Evolutionary conservation across 2,888 invertebrate species (phyloP).

Genomic region (Ophraella communa): DNA sequence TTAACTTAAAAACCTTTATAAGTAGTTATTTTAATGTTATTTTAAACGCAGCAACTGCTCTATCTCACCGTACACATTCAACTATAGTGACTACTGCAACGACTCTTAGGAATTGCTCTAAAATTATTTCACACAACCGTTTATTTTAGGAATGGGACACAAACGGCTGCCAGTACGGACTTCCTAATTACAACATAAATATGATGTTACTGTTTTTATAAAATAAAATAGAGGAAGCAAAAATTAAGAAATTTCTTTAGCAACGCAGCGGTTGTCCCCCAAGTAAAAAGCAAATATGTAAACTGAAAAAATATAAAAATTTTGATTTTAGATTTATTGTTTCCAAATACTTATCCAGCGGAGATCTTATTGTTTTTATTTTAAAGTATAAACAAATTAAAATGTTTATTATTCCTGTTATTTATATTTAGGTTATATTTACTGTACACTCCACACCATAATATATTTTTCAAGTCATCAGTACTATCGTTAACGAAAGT

Average conservation of each 20-base stretch:
- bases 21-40: background rate
- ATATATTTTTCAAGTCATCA: too few relatives aligned
- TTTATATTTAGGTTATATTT: too few relatives aligned
- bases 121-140: constrained; percentile 54
- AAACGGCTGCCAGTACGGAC: constrained; percentile 38
- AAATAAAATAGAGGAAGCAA: constrained; percentile 30
- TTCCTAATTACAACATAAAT: constrained; percentile 49
- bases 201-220: constrained; percentile 35
- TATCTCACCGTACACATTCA: constrained; percentile 24
- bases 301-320: too few relatives aligned
- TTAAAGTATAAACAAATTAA: too few relatives aligned
- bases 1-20: background rate
- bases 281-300: too few relatives aligned
- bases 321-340: too few relatives aligned
- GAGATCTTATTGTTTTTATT: too few relatives aligned
- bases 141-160: constrained; percentile 42
- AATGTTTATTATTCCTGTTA: too few relatives aligned
- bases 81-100: constrained; percentile 51
- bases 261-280: too few relatives aligned
- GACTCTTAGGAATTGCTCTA: constrained; percentile 53
- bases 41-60: constrained; percentile 10
- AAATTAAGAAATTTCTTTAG: constrained; percentile 10
- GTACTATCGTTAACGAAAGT: too few relatives aligned
- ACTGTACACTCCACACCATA: too few relatives aligned
- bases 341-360: too few relatives aligned